Evolutionary conservation across 2,797 vertebrate genomes (phyloP).

Genomic region (Poeciliopsis infans): DNA sequence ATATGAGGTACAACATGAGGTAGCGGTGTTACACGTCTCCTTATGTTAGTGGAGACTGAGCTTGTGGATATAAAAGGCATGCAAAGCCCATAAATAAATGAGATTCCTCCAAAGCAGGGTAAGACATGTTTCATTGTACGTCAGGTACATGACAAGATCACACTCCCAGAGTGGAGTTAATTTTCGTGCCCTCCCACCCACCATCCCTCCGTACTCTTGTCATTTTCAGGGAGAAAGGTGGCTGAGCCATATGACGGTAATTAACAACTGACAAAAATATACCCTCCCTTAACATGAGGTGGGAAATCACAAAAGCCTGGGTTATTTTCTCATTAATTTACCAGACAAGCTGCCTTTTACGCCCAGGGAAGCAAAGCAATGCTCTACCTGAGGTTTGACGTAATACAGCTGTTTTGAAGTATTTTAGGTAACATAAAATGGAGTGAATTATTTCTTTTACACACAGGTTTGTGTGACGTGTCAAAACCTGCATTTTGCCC

Average conservation of each 20-base stretch:
- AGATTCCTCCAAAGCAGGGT: slow-evolving; percentile 50
- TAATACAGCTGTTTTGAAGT: slow-evolving; percentile 81
- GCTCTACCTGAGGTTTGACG: slow-evolving; percentile 71
- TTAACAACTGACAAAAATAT: slow-evolving; percentile 98
- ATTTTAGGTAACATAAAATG: not conserved
- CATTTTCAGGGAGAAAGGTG: slow-evolving; percentile 86
- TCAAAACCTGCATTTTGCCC: slow-evolving; percentile 13
- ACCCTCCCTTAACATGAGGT: slow-evolving; percentile 89
- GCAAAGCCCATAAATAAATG: slow-evolving; percentile 44
- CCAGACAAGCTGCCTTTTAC: slow-evolving; percentile 81
- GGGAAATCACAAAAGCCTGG: slow-evolving; percentile 90
- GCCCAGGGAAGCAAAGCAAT: not conserved
- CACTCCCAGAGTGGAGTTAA: slow-evolving; percentile 78
- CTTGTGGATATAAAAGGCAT: slow-evolving; percentile 36
- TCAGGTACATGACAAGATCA: slow-evolving; percentile 82
- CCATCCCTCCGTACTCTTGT: slow-evolving; percentile 81
- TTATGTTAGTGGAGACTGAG: slow-evolving; percentile 18
- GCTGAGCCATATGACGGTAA: slow-evolving; percentile 92
- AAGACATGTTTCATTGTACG: slow-evolving; percentile 63
- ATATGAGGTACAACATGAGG: not conserved
- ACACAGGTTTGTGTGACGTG: not conserved
- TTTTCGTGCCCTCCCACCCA: slow-evolving; percentile 55
- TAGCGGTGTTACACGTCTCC: not conserved
- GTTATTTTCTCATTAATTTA: slow-evolving; percentile 92
- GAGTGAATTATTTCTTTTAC: not conserved